These are phyloP conservation scores for Paradoxurus hermaphroditus DNA, from an alignment of 2,113 vertebrate species.

Conservation along the genomic window DNA sequence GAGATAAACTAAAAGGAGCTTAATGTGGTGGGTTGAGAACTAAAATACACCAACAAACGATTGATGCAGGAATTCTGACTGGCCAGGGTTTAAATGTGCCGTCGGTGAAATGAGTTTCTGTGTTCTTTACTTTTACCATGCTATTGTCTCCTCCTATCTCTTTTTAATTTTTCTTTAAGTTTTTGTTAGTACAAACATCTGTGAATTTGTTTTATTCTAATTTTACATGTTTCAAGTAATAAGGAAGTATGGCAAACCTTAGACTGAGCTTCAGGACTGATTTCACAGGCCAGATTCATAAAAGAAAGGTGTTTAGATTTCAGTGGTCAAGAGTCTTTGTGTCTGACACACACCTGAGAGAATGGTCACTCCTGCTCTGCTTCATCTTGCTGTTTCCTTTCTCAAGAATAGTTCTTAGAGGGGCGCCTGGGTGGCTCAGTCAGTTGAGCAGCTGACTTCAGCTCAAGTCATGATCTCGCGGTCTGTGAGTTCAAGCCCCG, in stretches of 20 bases:
- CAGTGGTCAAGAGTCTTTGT: neutral
- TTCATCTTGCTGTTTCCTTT: neutral
- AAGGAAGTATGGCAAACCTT: neutral
- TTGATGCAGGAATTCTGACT: accelerated
- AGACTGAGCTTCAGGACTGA: neutral
- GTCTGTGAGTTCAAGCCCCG: no score
- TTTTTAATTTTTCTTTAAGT: neutral
- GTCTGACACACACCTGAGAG: no score
- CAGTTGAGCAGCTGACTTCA: no score
- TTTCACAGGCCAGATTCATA: neutral
- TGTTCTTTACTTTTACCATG: neutral
- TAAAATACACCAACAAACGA: accelerated
- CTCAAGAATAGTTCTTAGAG: neutral
- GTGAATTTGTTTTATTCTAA: neutral
- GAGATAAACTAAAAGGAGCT: neutral
- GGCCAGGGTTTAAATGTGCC: accelerated
- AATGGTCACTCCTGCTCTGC: neutral
- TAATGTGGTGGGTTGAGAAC: accelerated
- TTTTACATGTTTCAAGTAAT: neutral
- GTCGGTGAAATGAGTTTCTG: no score
- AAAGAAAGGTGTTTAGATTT: neutral
- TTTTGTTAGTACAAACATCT: neutral
- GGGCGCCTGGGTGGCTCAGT: no score
- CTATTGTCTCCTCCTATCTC: neutral
- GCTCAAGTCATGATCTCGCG: no score